These are phyloP conservation scores for Stigmatopora argus DNA, from an alignment of 2,113 vertebrate species.

Conservation along the genomic window DNA sequence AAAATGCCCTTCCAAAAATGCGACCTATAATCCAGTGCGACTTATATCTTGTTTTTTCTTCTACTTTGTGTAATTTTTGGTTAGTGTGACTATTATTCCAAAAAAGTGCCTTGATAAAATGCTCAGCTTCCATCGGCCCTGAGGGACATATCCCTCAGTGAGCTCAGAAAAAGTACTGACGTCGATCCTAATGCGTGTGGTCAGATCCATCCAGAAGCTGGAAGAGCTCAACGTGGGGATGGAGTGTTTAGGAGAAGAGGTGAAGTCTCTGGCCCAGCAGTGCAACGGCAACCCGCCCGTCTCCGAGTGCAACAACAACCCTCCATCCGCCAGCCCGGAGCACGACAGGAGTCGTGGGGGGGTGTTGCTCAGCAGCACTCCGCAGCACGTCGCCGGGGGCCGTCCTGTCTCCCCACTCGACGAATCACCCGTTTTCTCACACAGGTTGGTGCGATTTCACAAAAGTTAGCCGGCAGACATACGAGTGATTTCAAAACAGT, in stretches of 20 bases:
- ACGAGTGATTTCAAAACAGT: no score
- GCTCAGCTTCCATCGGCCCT: no score
- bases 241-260: slow-evolving; percentile 85
- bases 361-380: slow-evolving; percentile 79
- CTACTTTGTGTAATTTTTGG: no score
- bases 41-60: no score
- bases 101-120: no score
- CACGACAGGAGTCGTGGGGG: slow-evolving; percentile 59
- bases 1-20: no score
- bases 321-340: slow-evolving; percentile 58
- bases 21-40: no score
- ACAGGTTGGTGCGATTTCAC: slow-evolving; percentile 60
- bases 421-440: slow-evolving; percentile 79
- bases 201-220: slow-evolving; percentile 94
- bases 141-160: no score
- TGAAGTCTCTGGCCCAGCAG: slow-evolving; percentile 79
- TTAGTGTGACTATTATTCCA: no score
- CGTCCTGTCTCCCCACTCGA: slow-evolving; percentile 67
- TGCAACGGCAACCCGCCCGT: slow-evolving; percentile 67
- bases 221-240: slow-evolving; percentile 96
- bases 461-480: background rate
- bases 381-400: slow-evolving; percentile 69
- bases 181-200: background rate
- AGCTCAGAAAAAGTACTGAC: background rate
- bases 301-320: slow-evolving; percentile 57